Evolutionary conservation across 2,888 invertebrate genomes (phyloP), one percentile per base, ranked within the genome.

Genomic region (Drosophila mettleri): DNA sequence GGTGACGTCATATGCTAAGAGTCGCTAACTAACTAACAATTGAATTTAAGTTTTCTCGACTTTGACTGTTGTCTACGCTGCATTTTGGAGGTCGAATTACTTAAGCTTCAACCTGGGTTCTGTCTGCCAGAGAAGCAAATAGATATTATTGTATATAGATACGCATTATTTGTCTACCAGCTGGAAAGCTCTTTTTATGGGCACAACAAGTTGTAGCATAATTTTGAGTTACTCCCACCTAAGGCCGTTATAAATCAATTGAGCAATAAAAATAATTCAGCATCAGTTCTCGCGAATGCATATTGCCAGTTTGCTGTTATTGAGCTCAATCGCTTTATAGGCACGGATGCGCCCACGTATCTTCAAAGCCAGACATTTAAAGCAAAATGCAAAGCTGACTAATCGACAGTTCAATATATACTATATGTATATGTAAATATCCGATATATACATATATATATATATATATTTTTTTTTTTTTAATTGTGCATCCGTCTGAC

Each of bases 171-270:
- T 62, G 41, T 39, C 60, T 38, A 52, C 39, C 14, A 29, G 38
- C 63, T 63, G 38, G 34, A 66, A 45, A 14, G 24, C 39, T 58
- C 46, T 73, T 41, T 31, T 41, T 82, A 69, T 66, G 76, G 73
- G 7, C 61, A 76, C 20, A 74, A 14, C 79, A 57, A 62, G 43
- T 58, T 64, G 31, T 18, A 39, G 48, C 46, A 55, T 53, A 31
- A 46, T 57, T 64, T 51, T 60, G 60, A 74, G 61, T 54, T 54
- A 60, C 74, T 41, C 86, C 82, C 88, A 85, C 86, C 79, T 61
- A 63, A 78, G 69, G 69, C 63, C 63, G 85, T 70, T 81, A 82
- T 79, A 82, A 87, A 82, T 84, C 83, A 85, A 87, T 87, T 88
- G 55, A 71, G 79, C 66, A 57, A 83, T 80, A 68, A 80, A 67